Conservation (phyloP, 2,113 vertebrate species). For the Cacatua alba region DNA sequence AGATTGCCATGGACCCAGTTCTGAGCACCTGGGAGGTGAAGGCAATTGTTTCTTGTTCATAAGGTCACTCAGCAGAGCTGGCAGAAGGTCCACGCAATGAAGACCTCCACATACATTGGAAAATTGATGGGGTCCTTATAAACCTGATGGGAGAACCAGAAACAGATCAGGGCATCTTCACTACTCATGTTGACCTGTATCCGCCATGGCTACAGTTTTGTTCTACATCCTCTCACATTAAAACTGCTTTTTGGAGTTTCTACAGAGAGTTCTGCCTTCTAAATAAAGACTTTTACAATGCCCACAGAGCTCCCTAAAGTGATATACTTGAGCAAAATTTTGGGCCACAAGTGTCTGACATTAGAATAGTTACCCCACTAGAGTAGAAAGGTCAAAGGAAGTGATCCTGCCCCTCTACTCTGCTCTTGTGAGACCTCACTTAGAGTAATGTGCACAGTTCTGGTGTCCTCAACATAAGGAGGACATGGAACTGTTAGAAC, state of each 20-base stretch:
- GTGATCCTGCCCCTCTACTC: neutral
- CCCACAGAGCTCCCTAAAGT: neutral
- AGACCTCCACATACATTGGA: neutral
- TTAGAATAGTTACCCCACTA: neutral
- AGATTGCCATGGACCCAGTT: neutral
- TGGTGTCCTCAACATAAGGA: neutral
- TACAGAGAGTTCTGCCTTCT: neutral
- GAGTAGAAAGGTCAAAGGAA: neutral
- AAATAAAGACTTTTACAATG: neutral
- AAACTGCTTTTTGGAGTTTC: neutral
- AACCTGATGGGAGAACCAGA: neutral
- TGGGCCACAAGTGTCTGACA: rapidly evolving
- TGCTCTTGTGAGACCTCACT: neutral
- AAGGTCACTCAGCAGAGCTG: neutral
- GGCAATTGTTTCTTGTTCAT: neutral
- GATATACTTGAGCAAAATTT: neutral
- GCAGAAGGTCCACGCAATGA: neutral
- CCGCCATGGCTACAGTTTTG: neutral
- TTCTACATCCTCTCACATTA: neutral
- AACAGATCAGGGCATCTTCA: neutral
- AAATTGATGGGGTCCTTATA: neutral
- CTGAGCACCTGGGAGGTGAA: neutral
- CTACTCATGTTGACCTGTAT: neutral
- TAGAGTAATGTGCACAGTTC: neutral
- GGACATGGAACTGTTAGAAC: no score